A percentile compares a stretch with the other conserved stretches of the same genome.
phyloP scores from a whole-genome alignment of 2,888 invertebrate genomes.

The Megaustenia siamemsis region DNA sequence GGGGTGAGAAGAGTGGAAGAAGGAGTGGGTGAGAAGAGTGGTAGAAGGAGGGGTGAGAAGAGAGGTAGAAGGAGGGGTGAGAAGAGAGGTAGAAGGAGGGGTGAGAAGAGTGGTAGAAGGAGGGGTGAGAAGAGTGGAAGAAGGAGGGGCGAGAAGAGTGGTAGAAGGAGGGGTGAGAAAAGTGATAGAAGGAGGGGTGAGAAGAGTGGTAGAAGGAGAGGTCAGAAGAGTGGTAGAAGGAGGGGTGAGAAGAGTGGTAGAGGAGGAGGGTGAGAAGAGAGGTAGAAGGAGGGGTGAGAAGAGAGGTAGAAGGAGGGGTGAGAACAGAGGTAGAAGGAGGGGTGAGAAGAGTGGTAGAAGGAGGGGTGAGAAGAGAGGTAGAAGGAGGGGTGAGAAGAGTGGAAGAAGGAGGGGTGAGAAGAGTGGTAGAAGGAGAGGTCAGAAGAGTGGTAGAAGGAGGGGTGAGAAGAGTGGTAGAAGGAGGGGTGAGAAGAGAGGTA shows the following conservation, averaged over 20 bases:
- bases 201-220: background rate
- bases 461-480: background rate
- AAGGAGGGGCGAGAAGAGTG: background rate
- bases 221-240: background rate
- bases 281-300: background rate
- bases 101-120: background rate
- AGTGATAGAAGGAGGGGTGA: background rate
- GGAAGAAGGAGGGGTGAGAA: background rate
- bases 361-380: background rate
- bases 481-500: background rate
- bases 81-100: too few relatives aligned
- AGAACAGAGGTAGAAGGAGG: background rate
- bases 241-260: constrained; percentile 25
- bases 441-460: background rate
- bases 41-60: background rate
- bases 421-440: background rate
- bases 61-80: too few relatives aligned
- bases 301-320: background rate
- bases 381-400: background rate
- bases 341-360: background rate
- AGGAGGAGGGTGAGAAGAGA: constrained; percentile 37
- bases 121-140: background rate
- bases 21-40: background rate
- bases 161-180: background rate
- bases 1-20: background rate